Conservation (phyloP, 2,888 invertebrate species). For the Harpagoxenus sublaevis region DNA sequence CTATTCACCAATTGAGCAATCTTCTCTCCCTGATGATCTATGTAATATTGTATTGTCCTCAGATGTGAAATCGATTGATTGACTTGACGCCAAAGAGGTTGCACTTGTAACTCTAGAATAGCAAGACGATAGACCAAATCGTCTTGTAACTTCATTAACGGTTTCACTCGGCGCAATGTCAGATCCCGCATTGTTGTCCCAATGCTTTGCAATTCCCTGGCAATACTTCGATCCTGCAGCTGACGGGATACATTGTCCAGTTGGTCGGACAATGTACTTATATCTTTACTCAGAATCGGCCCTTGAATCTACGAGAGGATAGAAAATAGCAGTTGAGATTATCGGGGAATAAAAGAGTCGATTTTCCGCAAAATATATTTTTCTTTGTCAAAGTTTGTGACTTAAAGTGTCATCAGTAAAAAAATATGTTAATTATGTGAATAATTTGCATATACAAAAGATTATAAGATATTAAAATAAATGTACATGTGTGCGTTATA, state of each 20-base stretch:
- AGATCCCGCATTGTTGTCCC: constrained; percentile 90
- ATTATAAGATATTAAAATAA: constrained; percentile 2
- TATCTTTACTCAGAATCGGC: constrained; percentile 89
- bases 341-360: not conserved
- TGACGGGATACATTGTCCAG: constrained; percentile 90
- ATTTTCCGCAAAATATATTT: not conserved
- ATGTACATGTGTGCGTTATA: not conserved
- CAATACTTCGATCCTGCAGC: constrained; percentile 90
- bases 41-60: constrained; percentile 92
- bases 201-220: constrained; percentile 91
- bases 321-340: constrained; percentile 6
- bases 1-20: constrained; percentile 90
- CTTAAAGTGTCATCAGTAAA: not conserved
- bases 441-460: not conserved
- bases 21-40: constrained; percentile 91
- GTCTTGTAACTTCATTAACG: constrained; percentile 90
- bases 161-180: constrained; percentile 89
- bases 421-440: constrained; percentile 5
- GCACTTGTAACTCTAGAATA: constrained; percentile 91
- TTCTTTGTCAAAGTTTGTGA: not conserved
- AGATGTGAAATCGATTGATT: constrained; percentile 92
- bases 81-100: constrained; percentile 91
- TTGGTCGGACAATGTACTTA: constrained; percentile 90
- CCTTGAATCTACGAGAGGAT: constrained; percentile 87
- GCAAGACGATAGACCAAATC: constrained; percentile 92